These are phyloP conservation scores for Hippocampus kuda DNA, from an alignment of 2,797 vertebrate genomes.

Conservation along the genomic window DNA sequence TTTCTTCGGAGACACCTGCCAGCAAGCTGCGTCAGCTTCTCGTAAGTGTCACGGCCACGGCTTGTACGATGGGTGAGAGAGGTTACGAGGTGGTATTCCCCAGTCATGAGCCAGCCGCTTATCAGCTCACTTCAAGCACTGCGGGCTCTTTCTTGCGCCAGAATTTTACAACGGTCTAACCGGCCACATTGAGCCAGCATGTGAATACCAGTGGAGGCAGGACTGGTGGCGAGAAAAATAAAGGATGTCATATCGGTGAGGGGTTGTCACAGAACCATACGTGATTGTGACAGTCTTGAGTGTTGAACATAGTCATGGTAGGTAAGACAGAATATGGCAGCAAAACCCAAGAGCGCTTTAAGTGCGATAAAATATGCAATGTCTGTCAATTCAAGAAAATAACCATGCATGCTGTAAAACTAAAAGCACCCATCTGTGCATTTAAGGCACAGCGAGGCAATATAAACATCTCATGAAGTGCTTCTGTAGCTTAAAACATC, in stretches of 20 bases:
- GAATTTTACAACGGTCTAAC: conserved; percentile 18
- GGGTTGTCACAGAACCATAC: background rate
- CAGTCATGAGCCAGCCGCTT: conserved; percentile 48
- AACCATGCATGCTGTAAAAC: background rate
- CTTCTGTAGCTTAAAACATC: background rate
- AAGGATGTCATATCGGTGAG: background rate
- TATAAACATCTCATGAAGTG: background rate
- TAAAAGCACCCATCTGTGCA: background rate
- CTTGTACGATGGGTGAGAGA: conserved; percentile 4
- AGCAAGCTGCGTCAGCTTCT: conserved; percentile 40
- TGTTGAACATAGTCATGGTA: background rate
- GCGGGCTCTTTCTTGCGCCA: conserved; percentile 20
- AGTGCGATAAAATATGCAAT: background rate
- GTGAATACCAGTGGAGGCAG: too few species aligned
- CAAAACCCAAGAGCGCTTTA: background rate
- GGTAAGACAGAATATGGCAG: background rate
- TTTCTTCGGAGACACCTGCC: conserved; percentile 21
- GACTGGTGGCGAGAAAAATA: too few species aligned
- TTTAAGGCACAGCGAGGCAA: background rate
- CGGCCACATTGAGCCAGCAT: conserved; percentile 12
- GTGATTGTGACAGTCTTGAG: too few species aligned
- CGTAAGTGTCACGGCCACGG: background rate
- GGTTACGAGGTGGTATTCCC: conserved; percentile 11
- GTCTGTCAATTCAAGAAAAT: background rate
- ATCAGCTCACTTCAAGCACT: conserved; percentile 44